Conservation (phyloP, 2,797 vertebrate genomes). For the Phataginus tetradactyla region DNA sequence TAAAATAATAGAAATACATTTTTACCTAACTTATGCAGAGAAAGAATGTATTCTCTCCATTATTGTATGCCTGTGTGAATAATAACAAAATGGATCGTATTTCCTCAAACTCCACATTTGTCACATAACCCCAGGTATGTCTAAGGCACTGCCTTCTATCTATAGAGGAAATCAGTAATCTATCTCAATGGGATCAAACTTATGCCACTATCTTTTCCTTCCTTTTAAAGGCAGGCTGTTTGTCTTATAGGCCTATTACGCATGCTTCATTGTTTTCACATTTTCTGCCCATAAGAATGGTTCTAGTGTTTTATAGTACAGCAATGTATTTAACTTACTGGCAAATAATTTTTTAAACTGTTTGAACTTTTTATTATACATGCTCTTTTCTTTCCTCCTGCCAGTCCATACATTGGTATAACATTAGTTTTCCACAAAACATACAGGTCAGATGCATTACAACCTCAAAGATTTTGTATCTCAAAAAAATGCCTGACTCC, state of each 20-base stretch:
- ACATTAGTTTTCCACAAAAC: not conserved
- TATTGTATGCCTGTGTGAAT: not conserved
- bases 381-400: not conserved
- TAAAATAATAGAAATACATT: not conserved
- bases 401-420: not conserved
- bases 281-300: not conserved
- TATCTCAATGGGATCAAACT: conserved; percentile 40
- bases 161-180: conserved; percentile 6
- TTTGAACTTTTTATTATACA: conserved; percentile 18
- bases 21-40: not conserved
- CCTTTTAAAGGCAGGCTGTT: not conserved
- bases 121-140: not conserved
- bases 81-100: conserved; percentile 7
- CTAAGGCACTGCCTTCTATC: not conserved
- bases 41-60: conserved; percentile 7
- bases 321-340: not conserved
- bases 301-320: not conserved
- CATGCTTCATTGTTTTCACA: not conserved
- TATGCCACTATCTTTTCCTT: not conserved
- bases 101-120: not conserved
- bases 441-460: not conserved
- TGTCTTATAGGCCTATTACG: not conserved
- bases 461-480: not conserved
- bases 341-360: conserved; percentile 24
- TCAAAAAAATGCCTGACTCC: conserved; percentile 13